A percentile compares a stretch with the other conserved stretches of the same genome.
phyloP scores from a whole-genome alignment of 2,888 invertebrate species.

The Pyrgus malvae region DNA sequence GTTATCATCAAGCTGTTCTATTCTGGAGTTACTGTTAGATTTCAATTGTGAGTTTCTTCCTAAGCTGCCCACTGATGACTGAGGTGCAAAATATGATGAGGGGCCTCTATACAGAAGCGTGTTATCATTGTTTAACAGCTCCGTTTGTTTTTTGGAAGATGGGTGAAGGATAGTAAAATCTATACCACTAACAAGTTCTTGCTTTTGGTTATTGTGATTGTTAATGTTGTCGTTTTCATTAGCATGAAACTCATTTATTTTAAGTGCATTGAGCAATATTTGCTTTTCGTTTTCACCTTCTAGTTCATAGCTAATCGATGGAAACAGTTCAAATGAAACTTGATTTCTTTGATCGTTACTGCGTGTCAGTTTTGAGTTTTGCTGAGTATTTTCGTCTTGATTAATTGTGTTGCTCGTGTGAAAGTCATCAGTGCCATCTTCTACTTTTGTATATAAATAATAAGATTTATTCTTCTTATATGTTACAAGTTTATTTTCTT shows the following conservation, averaged over 20 bases:
- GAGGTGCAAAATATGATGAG: conserved; percentile 71
- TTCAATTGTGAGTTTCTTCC: conserved; percentile 38
- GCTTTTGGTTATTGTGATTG: conserved; percentile 41
- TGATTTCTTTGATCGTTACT: conserved; percentile 34
- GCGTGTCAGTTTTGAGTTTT: conserved; percentile 17
- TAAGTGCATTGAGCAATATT: conserved; percentile 55
- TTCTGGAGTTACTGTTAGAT: conserved; percentile 50
- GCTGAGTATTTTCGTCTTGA: conserved; percentile 15
- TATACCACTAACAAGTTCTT: conserved; percentile 43
- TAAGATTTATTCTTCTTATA: conserved; percentile 72
- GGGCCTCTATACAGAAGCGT: conserved; percentile 59
- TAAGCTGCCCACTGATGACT: conserved; percentile 64
- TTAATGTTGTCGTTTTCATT: conserved; percentile 41
- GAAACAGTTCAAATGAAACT: conserved; percentile 60
- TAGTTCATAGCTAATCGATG: conserved; percentile 64
- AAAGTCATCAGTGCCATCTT: conserved; percentile 35
- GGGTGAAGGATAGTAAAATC: conserved; percentile 57
- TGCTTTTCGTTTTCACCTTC: conserved; percentile 64
- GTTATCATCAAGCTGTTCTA: conserved; percentile 61
- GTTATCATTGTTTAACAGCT: conserved; percentile 43
- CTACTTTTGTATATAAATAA: conserved; percentile 61
- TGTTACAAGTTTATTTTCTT: conserved; percentile 62
- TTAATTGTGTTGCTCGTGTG: conserved; percentile 3
- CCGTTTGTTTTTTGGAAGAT: conserved; percentile 41
- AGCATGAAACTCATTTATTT: conserved; percentile 58